These are phyloP conservation scores for Lepidonotus clava DNA, from an alignment of 2,888 invertebrate genomes.

Conservation along the genomic window DNA sequence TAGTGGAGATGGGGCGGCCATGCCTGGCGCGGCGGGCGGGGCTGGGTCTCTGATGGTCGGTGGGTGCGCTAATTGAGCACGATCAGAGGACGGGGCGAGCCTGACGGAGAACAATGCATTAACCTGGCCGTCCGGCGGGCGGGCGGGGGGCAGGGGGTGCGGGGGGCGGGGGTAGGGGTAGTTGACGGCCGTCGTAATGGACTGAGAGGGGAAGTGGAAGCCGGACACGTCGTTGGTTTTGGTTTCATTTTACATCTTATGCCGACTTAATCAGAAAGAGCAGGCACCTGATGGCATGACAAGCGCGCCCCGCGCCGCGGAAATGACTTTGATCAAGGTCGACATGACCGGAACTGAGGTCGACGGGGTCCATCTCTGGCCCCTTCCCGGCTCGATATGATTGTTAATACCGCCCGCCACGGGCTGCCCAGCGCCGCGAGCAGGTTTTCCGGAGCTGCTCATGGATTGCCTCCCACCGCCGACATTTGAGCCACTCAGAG, in stretches of 20 bases:
- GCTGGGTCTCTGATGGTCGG: not conserved
- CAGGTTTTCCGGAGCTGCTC: not conserved
- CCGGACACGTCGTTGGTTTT: not conserved
- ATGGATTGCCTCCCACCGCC: not conserved
- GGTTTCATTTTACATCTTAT: slow-evolving; percentile 32
- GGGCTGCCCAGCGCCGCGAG: not conserved
- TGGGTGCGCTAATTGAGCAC: slow-evolving; percentile 5
- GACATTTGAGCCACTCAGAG: not conserved
- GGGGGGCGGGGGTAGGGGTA: not conserved
- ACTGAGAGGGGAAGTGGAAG: not conserved
- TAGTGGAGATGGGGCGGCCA: too few species aligned
- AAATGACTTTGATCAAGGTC: slow-evolving; percentile 3
- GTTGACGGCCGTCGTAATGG: not conserved
- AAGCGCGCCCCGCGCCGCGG: not conserved
- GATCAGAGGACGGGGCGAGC: not conserved
- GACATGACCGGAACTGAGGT: slow-evolving; percentile 1
- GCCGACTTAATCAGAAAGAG: not conserved
- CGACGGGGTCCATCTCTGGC: not conserved
- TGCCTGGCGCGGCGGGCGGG: too few species aligned
- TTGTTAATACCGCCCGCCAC: not conserved
- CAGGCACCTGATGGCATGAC: not conserved
- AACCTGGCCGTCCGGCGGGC: not conserved
- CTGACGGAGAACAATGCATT: not conserved
- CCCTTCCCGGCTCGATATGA: not conserved
- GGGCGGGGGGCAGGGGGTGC: not conserved